These are phyloP conservation scores for Microcebus tavaratra DNA, from an alignment of 2,113 vertebrate species.

Conservation along the genomic window DNA sequence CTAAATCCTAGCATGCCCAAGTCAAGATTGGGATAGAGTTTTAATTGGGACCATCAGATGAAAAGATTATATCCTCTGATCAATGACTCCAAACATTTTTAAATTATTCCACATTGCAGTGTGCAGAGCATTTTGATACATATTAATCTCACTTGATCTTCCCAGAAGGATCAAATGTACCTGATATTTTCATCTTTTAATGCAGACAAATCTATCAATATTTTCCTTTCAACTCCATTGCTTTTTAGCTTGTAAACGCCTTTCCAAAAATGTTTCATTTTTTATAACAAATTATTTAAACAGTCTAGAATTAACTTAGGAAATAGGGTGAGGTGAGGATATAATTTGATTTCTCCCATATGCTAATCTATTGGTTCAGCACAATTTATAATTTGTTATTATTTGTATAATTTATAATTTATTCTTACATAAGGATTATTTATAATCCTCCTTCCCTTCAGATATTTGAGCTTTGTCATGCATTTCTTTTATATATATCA, in stretches of 20 bases:
- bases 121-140: background rate
- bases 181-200: background rate
- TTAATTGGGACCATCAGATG: background rate
- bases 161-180: background rate
- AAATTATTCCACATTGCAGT: slow-evolving; percentile 16
- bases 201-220: background rate
- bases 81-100: background rate
- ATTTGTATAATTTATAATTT: too few relatives aligned
- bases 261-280: slow-evolving; percentile 14
- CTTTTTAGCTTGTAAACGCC: background rate
- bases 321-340: background rate
- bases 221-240: background rate
- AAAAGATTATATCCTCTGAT: slow-evolving; percentile 1
- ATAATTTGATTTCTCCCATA: background rate
- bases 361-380: background rate
- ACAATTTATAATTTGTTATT: background rate
- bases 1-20: background rate
- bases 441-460: background rate
- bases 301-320: slow-evolving; percentile 33
- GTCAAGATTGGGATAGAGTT: background rate
- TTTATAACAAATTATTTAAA: slow-evolving; percentile 6
- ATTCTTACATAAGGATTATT: background rate
- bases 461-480: background rate
- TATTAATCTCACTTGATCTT: slow-evolving; percentile 29
- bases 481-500: background rate